phyloP scores from a whole-genome alignment of 2,797 vertebrate genomes.

The Aldrovandia affinis region DNA sequence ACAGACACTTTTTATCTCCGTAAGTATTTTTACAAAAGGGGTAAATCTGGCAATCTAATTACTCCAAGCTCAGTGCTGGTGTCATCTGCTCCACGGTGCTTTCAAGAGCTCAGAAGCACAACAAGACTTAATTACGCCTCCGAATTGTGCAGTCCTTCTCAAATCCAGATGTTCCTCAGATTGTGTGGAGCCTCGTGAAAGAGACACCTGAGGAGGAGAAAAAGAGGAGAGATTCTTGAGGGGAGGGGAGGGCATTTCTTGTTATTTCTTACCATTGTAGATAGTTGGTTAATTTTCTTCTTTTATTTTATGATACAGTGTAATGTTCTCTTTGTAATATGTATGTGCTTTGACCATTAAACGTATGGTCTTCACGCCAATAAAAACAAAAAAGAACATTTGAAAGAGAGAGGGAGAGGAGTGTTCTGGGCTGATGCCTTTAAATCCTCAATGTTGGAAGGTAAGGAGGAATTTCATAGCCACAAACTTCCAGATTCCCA shows the following conservation, averaged over 20 bases:
- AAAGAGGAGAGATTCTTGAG: conserved; percentile 12
- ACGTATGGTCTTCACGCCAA: no score
- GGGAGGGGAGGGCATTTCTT: not conserved
- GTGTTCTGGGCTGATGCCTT: not conserved
- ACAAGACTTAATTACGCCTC: conserved; percentile 32
- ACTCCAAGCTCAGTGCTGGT: conserved; percentile 20
- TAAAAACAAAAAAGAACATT: not conserved
- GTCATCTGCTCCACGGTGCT: conserved; percentile 26
- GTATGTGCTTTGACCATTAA: no score
- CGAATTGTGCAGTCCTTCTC: conserved; percentile 24
- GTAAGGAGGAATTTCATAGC: no score
- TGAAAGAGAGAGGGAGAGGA: not conserved
- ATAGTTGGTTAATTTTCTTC: no score
- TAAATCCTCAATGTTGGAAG: not conserved
- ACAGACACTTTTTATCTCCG: not conserved
- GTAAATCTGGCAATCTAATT: conserved; percentile 38
- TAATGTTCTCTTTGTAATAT: no score
- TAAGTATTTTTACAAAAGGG: conserved; percentile 20
- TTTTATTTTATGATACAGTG: no score
- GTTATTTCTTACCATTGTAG: no score
- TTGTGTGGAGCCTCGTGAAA: conserved; percentile 22
- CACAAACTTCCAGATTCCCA: no score
- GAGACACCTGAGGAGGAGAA: conserved; percentile 16
- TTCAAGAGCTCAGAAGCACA: conserved; percentile 31
- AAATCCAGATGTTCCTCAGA: conserved; percentile 28